Conservation (phyloP, 2,888 invertebrate species). For the Nomada hirtipes region DNA sequence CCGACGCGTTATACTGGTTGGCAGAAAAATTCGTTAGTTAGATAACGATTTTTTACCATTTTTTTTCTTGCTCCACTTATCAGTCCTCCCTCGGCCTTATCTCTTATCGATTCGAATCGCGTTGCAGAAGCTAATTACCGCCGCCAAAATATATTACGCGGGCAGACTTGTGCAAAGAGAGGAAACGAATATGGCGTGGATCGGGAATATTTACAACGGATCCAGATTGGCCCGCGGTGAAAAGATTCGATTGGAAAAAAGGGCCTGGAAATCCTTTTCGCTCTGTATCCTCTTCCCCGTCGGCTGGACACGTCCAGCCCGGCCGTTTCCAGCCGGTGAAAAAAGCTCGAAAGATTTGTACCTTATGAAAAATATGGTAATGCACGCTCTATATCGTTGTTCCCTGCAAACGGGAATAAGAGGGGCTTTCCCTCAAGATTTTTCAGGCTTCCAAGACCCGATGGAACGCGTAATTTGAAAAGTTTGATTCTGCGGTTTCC, state of each 20-base stretch:
- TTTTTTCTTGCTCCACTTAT: background rate
- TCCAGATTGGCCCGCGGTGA: no score
- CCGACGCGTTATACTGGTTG: background rate
- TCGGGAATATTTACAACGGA: no score
- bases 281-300: conserved; percentile 28
- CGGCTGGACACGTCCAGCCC: conserved; percentile 25
- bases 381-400: conserved; percentile 49
- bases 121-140: background rate
- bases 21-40: background rate
- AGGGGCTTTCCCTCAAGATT: conserved; percentile 20
- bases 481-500: conserved; percentile 27
- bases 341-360: conserved; percentile 71
- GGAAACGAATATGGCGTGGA: no score
- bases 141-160: background rate
- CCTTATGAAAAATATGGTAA: conserved; percentile 75
- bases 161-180: no score
- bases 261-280: background rate
- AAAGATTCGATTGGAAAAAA: background rate
- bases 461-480: conserved; percentile 45
- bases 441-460: conserved; percentile 43
- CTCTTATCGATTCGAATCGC: conserved; percentile 9
- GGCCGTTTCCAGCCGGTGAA: conserved; percentile 54
- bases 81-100: background rate
- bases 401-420: background rate
- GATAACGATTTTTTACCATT: background rate